These are phyloP conservation scores for Rhombomys opimus DNA, from an alignment of 2,113 vertebrate genomes.

Conservation along the genomic window DNA sequence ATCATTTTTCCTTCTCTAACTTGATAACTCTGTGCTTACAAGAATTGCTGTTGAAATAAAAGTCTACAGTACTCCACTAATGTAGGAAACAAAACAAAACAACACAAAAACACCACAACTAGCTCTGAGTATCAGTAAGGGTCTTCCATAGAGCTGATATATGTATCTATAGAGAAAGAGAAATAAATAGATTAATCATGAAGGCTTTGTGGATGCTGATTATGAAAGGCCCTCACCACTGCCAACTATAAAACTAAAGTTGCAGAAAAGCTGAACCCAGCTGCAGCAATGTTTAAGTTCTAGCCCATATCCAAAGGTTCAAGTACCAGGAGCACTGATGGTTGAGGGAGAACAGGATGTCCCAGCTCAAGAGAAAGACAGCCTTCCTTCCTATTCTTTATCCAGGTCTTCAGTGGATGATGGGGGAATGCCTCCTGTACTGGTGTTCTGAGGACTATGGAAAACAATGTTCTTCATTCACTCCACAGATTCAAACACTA, in stretches of 20 bases:
- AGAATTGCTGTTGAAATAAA: conserved; percentile 48
- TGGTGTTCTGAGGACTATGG: background rate
- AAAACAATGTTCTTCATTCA: background rate
- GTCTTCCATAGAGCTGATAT: background rate
- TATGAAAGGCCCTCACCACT: background rate
- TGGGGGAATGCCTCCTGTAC: no score
- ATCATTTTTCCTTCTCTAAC: conserved; percentile 62
- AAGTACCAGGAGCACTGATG: background rate
- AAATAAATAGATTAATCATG: background rate
- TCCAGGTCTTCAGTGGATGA: background rate
- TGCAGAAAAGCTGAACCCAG: background rate
- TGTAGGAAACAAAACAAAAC: conserved; percentile 17
- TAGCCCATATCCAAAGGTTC: background rate
- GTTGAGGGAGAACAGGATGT: background rate
- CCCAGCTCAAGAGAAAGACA: background rate
- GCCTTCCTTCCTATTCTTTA: background rate
- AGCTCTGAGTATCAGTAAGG: background rate
- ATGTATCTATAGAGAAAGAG: background rate
- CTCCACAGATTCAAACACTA: background rate
- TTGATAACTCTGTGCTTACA: conserved; percentile 5
- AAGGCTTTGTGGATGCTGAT: background rate
- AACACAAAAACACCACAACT: background rate
- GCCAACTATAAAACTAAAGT: background rate
- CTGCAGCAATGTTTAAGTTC: background rate
- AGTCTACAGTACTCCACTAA: background rate